phyloP scores from a whole-genome alignment of 2,113 vertebrate species.

The Nycticebus coucang region DNA sequence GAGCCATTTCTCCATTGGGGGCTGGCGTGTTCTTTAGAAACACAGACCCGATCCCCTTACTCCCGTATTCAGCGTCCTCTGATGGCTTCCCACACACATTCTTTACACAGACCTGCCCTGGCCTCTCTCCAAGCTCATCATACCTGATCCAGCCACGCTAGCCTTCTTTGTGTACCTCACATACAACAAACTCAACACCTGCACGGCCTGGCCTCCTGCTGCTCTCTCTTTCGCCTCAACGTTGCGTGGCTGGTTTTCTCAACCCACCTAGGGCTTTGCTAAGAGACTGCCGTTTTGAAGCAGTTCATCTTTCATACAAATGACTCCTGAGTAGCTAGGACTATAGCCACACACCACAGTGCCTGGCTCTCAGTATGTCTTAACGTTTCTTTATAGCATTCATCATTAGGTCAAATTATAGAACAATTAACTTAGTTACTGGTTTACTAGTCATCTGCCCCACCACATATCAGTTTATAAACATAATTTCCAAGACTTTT shows the following conservation, averaged over 20 bases:
- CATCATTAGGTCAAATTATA: not conserved
- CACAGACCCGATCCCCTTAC: not conserved
- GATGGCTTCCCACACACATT: accelerated
- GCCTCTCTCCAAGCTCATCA: not conserved
- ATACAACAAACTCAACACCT: accelerated
- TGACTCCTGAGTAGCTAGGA: too few species aligned
- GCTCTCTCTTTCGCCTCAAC: accelerated
- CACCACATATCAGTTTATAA: not conserved
- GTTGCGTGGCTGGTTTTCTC: accelerated
- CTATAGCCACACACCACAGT: too few species aligned
- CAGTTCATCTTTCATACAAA: not conserved
- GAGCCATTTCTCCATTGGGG: not conserved
- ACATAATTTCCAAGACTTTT: not conserved
- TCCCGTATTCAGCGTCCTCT: not conserved
- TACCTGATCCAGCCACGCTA: accelerated
- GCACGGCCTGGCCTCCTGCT: accelerated
- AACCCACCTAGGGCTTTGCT: not conserved
- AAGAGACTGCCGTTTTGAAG: not conserved
- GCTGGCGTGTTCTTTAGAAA: accelerated
- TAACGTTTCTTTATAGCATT: not conserved
- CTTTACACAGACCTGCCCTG: not conserved
- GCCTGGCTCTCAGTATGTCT: too few species aligned
- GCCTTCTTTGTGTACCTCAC: not conserved
- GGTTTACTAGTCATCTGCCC: too few species aligned
- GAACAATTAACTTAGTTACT: not conserved